phyloP scores from a whole-genome alignment of 2,797 vertebrate genomes.

The Trematomus bernacchii region DNA sequence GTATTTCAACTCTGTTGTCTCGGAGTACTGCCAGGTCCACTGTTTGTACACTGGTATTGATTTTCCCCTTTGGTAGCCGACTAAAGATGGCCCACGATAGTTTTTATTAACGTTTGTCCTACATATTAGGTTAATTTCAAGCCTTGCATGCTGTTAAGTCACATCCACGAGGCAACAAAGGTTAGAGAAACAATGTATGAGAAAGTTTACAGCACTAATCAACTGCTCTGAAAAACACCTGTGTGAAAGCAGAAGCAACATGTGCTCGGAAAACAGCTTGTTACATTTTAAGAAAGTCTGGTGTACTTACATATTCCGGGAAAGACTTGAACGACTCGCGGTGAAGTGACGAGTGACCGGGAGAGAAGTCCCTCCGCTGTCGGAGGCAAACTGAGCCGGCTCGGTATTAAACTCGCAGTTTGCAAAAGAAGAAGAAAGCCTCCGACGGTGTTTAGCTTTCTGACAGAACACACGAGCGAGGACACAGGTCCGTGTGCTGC shows the following conservation, averaged over 20 bases:
- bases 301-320: constrained; percentile 48
- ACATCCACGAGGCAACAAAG: constrained; percentile 33
- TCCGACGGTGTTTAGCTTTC: neutral
- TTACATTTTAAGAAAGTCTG: constrained; percentile 7
- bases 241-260: neutral
- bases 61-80: neutral
- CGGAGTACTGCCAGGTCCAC: neutral
- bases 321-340: neutral
- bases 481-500: constrained; percentile 27
- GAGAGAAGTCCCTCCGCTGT: neutral
- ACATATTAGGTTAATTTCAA: neutral
- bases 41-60: neutral
- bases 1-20: neutral
- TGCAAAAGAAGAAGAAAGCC: neutral
- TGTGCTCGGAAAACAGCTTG: neutral
- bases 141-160: constrained; percentile 11
- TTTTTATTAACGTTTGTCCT: neutral
- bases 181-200: neutral
- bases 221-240: neutral
- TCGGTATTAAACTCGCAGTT: neutral
- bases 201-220: neutral
- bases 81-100: too few species aligned
- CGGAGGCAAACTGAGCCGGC: neutral
- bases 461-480: neutral
- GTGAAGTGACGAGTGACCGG: constrained; percentile 11